These are phyloP conservation scores for Anoura caudifer DNA, from an alignment of 2,113 vertebrate species.

Conservation along the genomic window DNA sequence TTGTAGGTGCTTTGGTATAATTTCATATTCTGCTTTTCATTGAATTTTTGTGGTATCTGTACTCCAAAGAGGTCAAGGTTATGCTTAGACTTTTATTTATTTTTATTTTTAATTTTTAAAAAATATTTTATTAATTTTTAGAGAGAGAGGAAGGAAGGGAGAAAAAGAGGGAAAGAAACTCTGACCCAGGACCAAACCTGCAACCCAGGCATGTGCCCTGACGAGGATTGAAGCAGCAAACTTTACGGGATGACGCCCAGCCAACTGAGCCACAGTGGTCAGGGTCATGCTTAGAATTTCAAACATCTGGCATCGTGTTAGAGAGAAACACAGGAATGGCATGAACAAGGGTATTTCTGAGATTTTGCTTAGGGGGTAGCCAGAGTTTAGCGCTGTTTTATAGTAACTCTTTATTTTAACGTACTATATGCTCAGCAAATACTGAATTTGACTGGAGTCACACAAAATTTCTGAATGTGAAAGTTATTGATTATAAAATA, in stretches of 20 bases:
- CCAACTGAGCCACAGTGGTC: no score
- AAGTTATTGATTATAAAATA: constrained; percentile 16
- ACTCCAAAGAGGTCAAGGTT: background rate
- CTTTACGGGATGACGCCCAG: no score
- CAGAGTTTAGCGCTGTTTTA: background rate
- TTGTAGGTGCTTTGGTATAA: background rate
- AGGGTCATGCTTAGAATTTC: background rate
- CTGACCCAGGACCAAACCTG: no score
- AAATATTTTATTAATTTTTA: no score
- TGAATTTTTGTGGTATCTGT: background rate
- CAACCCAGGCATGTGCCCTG: no score
- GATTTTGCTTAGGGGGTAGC: background rate
- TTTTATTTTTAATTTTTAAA: no score
- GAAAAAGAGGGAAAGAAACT: no score
- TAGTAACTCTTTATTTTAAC: background rate
- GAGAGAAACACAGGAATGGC: background rate
- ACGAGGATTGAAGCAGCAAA: no score
- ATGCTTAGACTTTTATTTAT: background rate
- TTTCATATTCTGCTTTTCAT: background rate
- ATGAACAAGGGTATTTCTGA: background rate
- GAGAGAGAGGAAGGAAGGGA: no score
- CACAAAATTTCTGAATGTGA: background rate
- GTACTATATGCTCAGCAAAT: background rate
- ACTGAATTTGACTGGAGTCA: background rate
- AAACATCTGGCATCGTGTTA: background rate